Evolutionary conservation across 2,888 invertebrate species (phyloP).

Genomic region (Limnephilus marmoratus): DNA sequence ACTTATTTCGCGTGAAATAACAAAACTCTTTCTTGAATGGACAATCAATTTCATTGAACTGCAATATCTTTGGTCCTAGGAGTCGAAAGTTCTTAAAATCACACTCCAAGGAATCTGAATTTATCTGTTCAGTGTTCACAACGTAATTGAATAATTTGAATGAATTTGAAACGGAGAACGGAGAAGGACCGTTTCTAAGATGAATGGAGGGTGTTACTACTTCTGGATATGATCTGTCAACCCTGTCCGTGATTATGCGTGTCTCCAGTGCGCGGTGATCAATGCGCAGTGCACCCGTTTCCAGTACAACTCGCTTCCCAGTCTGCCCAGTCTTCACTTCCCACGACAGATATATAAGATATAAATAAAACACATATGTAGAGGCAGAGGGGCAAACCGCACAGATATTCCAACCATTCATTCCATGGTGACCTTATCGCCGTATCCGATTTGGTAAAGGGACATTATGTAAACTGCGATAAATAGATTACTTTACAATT

Average conservation of each 20-base stretch:
- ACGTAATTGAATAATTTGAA: neutral
- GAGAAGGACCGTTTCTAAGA: neutral
- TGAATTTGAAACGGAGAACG: neutral
- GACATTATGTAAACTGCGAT: slow-evolving; percentile 3
- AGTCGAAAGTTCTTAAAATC: too few species aligned
- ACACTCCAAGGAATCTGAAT: too few species aligned
- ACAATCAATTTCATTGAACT: too few species aligned
- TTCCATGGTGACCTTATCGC: slow-evolving; percentile 39
- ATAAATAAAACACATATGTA: slow-evolving; percentile 37
- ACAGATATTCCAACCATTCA: slow-evolving; percentile 44
- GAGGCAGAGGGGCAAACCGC: slow-evolving; percentile 26
- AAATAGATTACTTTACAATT: neutral
- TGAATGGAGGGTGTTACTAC: too few species aligned
- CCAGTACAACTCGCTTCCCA: neutral
- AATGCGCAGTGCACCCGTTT: neutral
- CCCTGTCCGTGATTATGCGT: neutral
- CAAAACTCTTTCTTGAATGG: too few species aligned
- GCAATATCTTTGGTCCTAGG: too few species aligned
- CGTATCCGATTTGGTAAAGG: neutral
- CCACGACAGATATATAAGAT: slow-evolving; percentile 11
- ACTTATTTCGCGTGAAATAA: too few species aligned
- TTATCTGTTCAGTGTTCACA: too few species aligned
- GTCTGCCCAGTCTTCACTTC: slow-evolving; percentile 4
- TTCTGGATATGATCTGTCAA: neutral
- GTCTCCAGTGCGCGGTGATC: slow-evolving; percentile 11